Conservation (phyloP, 2,888 invertebrate species). For the Oeneis ivallda region DNA sequence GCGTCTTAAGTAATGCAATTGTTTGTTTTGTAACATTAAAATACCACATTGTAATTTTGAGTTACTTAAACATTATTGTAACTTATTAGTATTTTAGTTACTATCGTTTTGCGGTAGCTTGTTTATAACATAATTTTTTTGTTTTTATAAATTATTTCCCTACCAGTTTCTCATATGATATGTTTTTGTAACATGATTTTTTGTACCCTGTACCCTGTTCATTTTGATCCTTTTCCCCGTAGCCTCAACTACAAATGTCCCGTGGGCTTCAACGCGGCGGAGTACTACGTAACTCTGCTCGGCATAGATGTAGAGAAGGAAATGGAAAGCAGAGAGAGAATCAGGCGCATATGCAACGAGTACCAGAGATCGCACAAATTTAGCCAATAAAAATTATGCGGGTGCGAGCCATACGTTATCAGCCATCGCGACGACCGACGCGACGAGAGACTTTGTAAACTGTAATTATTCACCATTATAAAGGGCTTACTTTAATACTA, state of each 20-base stretch:
- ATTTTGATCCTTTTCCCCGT: conserved; percentile 16
- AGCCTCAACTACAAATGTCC: conserved; percentile 87
- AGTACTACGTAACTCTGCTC: conserved; percentile 87
- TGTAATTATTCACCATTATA: conserved; percentile 71
- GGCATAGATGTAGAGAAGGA: conserved; percentile 72
- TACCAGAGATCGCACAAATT: conserved; percentile 78
- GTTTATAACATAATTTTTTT: no score
- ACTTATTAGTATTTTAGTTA: no score
- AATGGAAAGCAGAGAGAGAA: conserved; percentile 66
- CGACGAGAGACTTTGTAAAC: conserved; percentile 47
- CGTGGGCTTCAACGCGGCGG: conserved; percentile 90
- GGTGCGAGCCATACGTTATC: conserved; percentile 54
- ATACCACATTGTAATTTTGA: no score
- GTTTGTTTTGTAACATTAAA: no score
- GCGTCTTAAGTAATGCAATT: no score
- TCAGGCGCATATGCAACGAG: conserved; percentile 79
- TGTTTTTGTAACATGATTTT: no score
- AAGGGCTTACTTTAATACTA: conserved; percentile 55
- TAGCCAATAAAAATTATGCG: conserved; percentile 77
- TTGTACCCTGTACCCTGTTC: neutral
- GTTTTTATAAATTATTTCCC: no score
- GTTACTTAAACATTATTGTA: no score
- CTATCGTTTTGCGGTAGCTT: no score
- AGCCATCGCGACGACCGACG: conserved; percentile 45
- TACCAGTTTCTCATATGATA: no score